These are phyloP conservation scores for Papilio polyxenes DNA, from an alignment of 1,140 invertebrate species.

Conservation along the genomic window DNA sequence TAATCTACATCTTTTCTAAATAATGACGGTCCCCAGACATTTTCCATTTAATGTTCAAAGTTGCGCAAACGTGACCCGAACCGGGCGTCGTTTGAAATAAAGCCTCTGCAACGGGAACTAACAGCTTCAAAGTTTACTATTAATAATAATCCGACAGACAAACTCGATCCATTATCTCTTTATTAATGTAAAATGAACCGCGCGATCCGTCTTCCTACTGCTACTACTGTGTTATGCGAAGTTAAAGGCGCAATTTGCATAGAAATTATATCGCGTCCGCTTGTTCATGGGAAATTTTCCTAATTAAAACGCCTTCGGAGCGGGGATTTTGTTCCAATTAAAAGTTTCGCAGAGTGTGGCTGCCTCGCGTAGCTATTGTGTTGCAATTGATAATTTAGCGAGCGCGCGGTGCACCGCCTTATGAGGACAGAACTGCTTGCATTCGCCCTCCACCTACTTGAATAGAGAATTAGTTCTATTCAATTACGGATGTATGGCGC, in stretches of 20 bases:
- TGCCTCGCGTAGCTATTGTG: constrained; percentile 55
- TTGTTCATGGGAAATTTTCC: constrained; percentile 78
- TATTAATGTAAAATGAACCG: constrained; percentile 59
- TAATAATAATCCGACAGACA: constrained; percentile 45
- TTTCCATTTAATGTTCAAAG: constrained; percentile 35
- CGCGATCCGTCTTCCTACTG: constrained; percentile 51
- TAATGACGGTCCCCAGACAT: constrained; percentile 31
- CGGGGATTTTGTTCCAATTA: constrained; percentile 77
- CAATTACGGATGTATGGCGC: constrained; percentile 29
- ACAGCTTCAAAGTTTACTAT: constrained; percentile 44
- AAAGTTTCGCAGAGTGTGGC: constrained; percentile 68
- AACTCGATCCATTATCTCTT: constrained; percentile 55
- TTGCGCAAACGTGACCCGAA: constrained; percentile 34
- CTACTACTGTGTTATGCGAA: constrained; percentile 62
- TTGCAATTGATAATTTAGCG: constrained; percentile 58
- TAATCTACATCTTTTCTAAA: constrained; percentile 32
- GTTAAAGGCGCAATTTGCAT: constrained; percentile 78
- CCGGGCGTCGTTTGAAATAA: constrained; percentile 20
- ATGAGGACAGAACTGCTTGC: constrained; percentile 26
- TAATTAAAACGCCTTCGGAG: constrained; percentile 78
- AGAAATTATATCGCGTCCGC: constrained; percentile 76
- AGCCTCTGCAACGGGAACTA: constrained; percentile 31
- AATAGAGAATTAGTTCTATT: constrained; percentile 29
- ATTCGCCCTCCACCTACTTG: constrained; percentile 23
- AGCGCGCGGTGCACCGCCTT: constrained; percentile 23